Percentiles rank a stretch among this genome's conserved stretches.
Evolutionary conservation across 2,888 invertebrate species (phyloP).

Genomic region (Metopia argyrocephala): DNA sequence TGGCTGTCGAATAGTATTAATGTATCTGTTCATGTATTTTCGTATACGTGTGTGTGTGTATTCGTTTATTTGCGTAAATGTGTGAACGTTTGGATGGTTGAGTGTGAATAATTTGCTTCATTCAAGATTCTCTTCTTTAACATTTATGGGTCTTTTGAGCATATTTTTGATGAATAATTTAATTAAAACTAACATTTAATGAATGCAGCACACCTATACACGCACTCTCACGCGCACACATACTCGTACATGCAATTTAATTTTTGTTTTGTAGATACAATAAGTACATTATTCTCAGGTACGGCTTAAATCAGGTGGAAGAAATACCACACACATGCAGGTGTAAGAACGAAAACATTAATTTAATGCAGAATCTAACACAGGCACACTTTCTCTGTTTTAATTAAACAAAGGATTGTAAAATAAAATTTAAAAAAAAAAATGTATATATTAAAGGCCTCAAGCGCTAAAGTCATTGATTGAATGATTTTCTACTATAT

Average conservation of each 20-base stretch:
- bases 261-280: background rate
- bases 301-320: constrained; percentile 10
- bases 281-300: background rate
- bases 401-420: background rate
- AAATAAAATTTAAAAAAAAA: background rate
- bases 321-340: constrained; percentile 29
- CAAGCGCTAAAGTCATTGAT: constrained; percentile 15
- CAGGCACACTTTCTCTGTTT: background rate
- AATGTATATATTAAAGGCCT: background rate
- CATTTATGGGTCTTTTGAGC: constrained; percentile 49
- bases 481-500: background rate
- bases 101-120: constrained; percentile 34
- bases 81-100: background rate
- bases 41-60: background rate
- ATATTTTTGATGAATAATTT: constrained; percentile 60
- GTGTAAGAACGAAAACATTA: constrained; percentile 41
- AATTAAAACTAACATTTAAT: constrained; percentile 58
- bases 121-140: constrained; percentile 23
- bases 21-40: background rate
- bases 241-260: background rate
- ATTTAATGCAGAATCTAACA: background rate
- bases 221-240: constrained; percentile 2
- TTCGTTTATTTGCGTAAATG: background rate
- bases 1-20: background rate
- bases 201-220: constrained; percentile 14